phyloP scores from a whole-genome alignment of 1,140 invertebrate species.

The Rhopalosiphum padi region DNA sequence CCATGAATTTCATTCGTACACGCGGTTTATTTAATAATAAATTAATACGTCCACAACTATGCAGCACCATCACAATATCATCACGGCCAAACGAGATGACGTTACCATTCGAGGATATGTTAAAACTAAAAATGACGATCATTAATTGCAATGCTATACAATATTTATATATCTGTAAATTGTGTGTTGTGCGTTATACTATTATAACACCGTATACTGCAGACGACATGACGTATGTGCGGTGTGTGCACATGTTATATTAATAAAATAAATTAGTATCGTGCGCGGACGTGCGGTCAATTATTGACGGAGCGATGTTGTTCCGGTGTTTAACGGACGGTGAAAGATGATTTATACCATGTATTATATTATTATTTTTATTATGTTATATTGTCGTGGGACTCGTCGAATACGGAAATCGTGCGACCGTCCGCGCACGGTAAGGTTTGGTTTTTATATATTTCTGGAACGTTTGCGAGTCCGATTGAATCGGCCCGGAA shows the following conservation, averaged over 20 bases:
- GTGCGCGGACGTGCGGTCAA: background rate
- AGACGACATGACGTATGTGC: background rate
- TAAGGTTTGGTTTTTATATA: background rate
- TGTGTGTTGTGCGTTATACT: background rate
- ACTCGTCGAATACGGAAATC: background rate
- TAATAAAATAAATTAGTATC: conserved; percentile 6
- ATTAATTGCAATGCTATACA: background rate
- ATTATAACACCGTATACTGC: background rate
- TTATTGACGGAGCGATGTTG: background rate
- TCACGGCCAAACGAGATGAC: too few relatives aligned
- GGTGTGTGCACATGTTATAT: background rate
- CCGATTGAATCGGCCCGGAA: background rate
- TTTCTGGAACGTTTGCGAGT: background rate
- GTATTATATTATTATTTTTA: background rate
- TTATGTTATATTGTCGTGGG: background rate
- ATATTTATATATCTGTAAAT: background rate
- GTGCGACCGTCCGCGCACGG: background rate
- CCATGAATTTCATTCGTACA: background rate
- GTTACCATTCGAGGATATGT: background rate
- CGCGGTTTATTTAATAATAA: background rate
- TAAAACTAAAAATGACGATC: background rate
- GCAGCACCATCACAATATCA: background rate
- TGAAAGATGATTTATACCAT: background rate
- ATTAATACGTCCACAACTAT: too few relatives aligned
- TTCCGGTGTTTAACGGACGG: background rate